These are phyloP conservation scores for Spea bombifrons DNA, from an alignment of 2,113 vertebrate species.

Conservation along the genomic window DNA sequence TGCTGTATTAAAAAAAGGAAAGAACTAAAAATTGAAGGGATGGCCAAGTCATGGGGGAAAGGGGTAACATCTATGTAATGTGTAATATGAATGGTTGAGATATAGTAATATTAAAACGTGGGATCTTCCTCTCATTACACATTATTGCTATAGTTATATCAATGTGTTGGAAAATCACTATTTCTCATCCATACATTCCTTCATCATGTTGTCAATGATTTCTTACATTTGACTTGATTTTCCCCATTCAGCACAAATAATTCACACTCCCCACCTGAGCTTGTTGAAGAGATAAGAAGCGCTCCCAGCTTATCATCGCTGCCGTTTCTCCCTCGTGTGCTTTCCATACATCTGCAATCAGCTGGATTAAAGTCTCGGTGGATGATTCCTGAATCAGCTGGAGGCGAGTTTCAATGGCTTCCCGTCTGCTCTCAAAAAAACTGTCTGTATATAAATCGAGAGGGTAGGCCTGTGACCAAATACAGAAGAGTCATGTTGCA, in stretches of 20 bases:
- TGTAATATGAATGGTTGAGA: background rate
- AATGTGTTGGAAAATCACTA: too few relatives aligned
- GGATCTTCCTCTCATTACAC: background rate
- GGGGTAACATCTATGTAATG: background rate
- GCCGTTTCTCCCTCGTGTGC: constrained; percentile 77
- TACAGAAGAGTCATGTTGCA: background rate
- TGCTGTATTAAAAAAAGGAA: background rate
- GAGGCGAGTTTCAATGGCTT: constrained; percentile 71
- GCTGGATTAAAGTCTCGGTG: constrained; percentile 62
- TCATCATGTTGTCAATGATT: too few relatives aligned
- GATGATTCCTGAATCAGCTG: constrained; percentile 68
- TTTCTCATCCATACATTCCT: too few relatives aligned
- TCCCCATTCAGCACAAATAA: background rate
- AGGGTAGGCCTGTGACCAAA: constrained; percentile 68
- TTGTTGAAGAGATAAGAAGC: constrained; percentile 83
- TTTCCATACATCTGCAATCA: constrained; percentile 76
- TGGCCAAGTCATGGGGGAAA: background rate
- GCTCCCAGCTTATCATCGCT: constrained; percentile 82
- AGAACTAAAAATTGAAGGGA: background rate
- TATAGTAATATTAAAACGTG: background rate
- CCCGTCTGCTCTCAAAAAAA: constrained; percentile 81
- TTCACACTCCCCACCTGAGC: constrained; percentile 72
- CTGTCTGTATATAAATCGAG: constrained; percentile 88
- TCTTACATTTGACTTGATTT: too few relatives aligned
- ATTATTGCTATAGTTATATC: too few relatives aligned